Percentiles rank a stretch among this genome's conserved stretches.
Conservation (phyloP, 2,113 vertebrate species). For the Calidris pygmaea region DNA sequence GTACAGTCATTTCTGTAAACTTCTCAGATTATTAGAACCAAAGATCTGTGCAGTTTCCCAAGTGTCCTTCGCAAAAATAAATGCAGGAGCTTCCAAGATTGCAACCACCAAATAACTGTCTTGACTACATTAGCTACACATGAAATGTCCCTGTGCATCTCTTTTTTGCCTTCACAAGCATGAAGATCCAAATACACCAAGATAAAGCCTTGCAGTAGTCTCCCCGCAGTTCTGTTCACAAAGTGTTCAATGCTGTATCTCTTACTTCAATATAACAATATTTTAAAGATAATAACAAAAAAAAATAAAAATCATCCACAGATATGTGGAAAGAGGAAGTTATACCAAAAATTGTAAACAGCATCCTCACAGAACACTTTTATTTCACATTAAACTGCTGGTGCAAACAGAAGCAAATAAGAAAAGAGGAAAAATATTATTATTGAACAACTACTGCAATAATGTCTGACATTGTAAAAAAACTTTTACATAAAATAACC, state of each 20-base stretch:
- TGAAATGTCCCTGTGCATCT: neutral
- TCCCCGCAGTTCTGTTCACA: neutral
- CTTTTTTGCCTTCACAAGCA: neutral
- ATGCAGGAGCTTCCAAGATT: neutral
- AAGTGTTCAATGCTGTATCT: neutral
- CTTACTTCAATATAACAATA: neutral
- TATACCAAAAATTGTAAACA: neutral
- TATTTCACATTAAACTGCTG: neutral
- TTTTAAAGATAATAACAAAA: neutral
- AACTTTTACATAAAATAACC: neutral
- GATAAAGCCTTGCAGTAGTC: neutral
- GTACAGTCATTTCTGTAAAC: neutral
- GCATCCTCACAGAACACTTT: neutral
- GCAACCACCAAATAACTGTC: neutral
- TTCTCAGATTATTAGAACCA: neutral
- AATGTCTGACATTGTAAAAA: neutral
- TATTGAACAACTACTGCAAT: neutral
- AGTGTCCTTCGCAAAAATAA: neutral
- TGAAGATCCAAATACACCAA: neutral
- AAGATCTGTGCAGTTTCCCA: neutral
- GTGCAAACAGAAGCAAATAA: neutral
- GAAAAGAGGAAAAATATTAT: neutral
- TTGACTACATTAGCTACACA: neutral
- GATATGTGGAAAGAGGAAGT: neutral
- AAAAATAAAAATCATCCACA: neutral